These are phyloP conservation scores for Labia minor DNA, from an alignment of 2,888 invertebrate species.

Conservation along the genomic window DNA sequence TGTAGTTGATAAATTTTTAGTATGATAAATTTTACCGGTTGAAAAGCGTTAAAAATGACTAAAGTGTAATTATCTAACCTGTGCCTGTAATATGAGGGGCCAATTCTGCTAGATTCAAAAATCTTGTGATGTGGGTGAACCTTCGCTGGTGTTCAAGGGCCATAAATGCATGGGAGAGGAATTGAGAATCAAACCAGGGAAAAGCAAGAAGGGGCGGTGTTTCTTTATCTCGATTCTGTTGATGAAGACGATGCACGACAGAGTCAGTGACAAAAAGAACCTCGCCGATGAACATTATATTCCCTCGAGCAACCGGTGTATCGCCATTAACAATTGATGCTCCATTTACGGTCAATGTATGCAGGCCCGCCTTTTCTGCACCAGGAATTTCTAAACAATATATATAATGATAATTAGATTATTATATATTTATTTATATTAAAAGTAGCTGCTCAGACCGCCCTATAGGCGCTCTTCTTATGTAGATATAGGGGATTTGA, in stretches of 20 bases:
- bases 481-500: no score
- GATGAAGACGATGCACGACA: constrained; percentile 49
- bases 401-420: background rate
- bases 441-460: no score
- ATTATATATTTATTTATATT: no score
- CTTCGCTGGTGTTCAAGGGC: constrained; percentile 45
- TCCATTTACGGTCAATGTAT: constrained; percentile 43
- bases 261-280: constrained; percentile 51
- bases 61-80: no score
- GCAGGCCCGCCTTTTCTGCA: constrained; percentile 34
- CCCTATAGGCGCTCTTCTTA: no score
- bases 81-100: constrained; percentile 51
- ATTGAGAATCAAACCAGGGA: constrained; percentile 54
- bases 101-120: constrained; percentile 50
- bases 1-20: no score
- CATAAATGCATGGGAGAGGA: constrained; percentile 50
- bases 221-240: constrained; percentile 53
- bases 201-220: constrained; percentile 52
- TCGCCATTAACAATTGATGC: constrained; percentile 49
- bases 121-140: constrained; percentile 48
- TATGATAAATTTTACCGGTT: no score
- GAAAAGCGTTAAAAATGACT: no score
- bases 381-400: background rate
- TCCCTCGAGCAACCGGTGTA: constrained; percentile 47
- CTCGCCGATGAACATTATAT: constrained; percentile 52